Conservation (phyloP, 2,888 invertebrate genomes). For the Nesidiocoris tenuis region DNA sequence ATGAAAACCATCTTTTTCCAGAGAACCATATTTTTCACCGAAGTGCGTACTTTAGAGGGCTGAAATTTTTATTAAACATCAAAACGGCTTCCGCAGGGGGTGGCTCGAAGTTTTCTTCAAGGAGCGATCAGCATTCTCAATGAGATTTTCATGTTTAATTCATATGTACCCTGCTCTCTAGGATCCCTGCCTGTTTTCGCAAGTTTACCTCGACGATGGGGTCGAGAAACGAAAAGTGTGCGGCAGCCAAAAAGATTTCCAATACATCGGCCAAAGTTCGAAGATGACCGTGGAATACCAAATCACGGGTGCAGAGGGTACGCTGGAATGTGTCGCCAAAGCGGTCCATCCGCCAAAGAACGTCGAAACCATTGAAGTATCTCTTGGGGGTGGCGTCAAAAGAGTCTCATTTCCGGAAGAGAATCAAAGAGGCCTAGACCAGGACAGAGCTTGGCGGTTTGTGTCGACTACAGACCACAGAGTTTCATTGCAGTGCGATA, state of each 20-base stretch:
- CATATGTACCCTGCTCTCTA: too few relatives aligned
- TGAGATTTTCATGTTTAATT: too few relatives aligned
- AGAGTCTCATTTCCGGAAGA: neutral
- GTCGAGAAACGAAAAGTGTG: neutral
- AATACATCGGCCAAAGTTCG: neutral
- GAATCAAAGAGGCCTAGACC: neutral
- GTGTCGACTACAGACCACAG: neutral
- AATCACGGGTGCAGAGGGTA: neutral
- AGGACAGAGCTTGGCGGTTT: slow-evolving; percentile 8
- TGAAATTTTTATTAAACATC: too few relatives aligned
- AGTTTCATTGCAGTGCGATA: slow-evolving; percentile 11
- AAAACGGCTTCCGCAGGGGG: too few relatives aligned
- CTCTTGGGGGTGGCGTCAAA: neutral
- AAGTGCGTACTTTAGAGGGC: too few relatives aligned
- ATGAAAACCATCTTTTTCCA: too few relatives aligned
- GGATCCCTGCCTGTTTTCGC: too few relatives aligned
- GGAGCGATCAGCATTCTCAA: too few relatives aligned
- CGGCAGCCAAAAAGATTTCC: neutral
- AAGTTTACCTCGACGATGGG: slow-evolving; percentile 8
- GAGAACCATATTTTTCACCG: too few relatives aligned
- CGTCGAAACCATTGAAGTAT: neutral
- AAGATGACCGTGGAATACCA: neutral
- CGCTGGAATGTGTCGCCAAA: slow-evolving; percentile 5
- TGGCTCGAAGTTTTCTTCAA: too few relatives aligned
- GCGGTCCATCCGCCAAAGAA: neutral